phyloP scores from a whole-genome alignment of 2,888 invertebrate genomes.

The Amphiduros pacificus region DNA sequence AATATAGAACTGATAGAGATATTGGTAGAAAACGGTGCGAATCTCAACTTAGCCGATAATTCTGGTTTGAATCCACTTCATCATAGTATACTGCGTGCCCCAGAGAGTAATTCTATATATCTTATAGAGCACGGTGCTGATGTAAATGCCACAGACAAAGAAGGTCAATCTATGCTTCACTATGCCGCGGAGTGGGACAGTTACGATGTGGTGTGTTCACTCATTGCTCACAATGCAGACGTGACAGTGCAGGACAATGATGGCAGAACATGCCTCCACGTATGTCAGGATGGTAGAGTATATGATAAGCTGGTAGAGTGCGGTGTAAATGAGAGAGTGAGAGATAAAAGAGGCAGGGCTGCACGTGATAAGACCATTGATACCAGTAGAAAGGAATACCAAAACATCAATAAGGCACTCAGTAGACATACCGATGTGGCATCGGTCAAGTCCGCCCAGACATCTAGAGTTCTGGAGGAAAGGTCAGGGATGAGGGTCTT shows the following conservation, averaged over 20 bases:
- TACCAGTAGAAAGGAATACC: conserved; percentile 1
- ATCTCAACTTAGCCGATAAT: conserved; percentile 23
- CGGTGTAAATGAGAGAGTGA: conserved; percentile 1
- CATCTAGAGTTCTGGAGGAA: not conserved
- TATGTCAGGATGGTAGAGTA: conserved; percentile 8
- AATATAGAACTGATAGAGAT: conserved; percentile 11
- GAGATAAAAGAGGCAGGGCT: conserved; percentile 7
- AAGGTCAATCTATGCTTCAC: conserved; percentile 29
- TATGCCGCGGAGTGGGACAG: conserved; percentile 23
- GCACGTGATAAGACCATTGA: conserved; percentile 2
- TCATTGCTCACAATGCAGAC: conserved; percentile 20
- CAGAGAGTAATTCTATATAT: conserved; percentile 4
- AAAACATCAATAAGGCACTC: conserved; percentile 12
- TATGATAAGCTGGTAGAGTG: conserved; percentile 3
- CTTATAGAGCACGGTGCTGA: conserved; percentile 21
- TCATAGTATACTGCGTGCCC: conserved; percentile 2
- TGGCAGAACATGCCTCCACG: conserved; percentile 21
- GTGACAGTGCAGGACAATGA: conserved; percentile 18
- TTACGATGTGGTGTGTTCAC: conserved; percentile 6
- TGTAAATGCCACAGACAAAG: conserved; percentile 20
- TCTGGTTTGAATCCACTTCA: conserved; percentile 27
- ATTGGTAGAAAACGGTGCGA: conserved; percentile 19
- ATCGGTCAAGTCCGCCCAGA: not conserved
- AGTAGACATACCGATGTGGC: not conserved
- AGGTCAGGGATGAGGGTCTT: not conserved